Evolutionary conservation across 2,113 vertebrate species (phyloP), one percentile per base, ranked within the genome.

Genomic region (Phyllostomus discolor): DNA sequence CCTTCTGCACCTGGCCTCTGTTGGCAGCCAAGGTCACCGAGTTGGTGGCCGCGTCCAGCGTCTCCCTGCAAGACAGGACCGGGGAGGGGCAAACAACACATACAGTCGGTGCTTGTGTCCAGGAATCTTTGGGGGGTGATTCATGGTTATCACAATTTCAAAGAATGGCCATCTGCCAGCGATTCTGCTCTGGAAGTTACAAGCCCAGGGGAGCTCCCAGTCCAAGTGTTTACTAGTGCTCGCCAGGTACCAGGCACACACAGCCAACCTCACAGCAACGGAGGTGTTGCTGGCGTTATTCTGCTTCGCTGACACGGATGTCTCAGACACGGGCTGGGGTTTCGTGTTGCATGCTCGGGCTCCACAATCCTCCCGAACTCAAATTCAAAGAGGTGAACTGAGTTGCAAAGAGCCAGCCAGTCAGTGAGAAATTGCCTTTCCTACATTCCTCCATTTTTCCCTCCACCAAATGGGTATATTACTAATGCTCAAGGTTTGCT

Each of bases 331-430:
- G 46, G 50, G 10, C 52, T 52, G 26, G 28, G 38, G 10, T 15
- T 54, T 10, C 1, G 4, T 14, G 72, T n/a, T 16, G 7, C 17
- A 5, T 0, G 20, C 15, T 0, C 0, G 5, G 14, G 31, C 57
- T 10, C 2, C 19, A 24, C 82, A 33, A 10, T 4, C 43, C 64
- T 24, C 35, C 31, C 15, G 10, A 5, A 15, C 10, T 12, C 75
- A 52, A n/a, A 35, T 28, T 69, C 28, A 8, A 16, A 69, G 84
- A 54, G 31, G 33, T 9, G 5, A 33, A 31, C 26, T 22, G 31
- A 57, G 14, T 17, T 52, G 22, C 38, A 50, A 28, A 79, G 15
- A 86, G 75, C 5, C 7, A 35, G 57, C 10, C 2, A 3, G 3
- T 85, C 31, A 10, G 2, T 6, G 10, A 41, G 78, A 69, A 17